These are phyloP conservation scores for Diaperis boleti DNA, from an alignment of 2,888 invertebrate genomes.

Conservation along the genomic window DNA sequence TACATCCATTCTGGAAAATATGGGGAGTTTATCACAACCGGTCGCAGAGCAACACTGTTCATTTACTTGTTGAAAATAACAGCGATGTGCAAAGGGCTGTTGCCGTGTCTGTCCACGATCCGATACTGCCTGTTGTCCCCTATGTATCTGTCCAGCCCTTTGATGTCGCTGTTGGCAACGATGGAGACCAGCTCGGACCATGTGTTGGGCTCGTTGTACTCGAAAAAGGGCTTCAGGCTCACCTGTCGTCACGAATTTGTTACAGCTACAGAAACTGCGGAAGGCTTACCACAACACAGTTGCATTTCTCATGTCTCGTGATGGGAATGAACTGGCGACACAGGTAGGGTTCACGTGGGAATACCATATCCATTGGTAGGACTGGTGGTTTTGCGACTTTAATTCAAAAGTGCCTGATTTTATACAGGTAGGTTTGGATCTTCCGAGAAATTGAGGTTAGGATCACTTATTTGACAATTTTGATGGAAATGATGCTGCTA, in stretches of 20 bases:
- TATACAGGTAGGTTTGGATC: too few species aligned
- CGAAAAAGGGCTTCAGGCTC: neutral
- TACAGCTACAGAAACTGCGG: neutral
- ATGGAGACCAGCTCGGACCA: conserved; percentile 1
- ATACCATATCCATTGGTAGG: too few species aligned
- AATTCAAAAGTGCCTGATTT: too few species aligned
- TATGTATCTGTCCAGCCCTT: neutral
- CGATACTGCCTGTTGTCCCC: neutral
- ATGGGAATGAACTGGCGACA: neutral
- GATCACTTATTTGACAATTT: too few species aligned
- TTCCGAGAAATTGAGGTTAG: too few species aligned
- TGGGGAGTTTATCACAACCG: too few species aligned
- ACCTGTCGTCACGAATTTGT: neutral
- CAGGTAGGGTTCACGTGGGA: neutral
- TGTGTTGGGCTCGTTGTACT: neutral
- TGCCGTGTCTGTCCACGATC: neutral
- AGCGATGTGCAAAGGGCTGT: conserved; percentile 1
- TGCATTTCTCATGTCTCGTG: conserved; percentile 4
- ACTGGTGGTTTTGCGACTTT: too few species aligned
- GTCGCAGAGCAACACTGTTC: neutral
- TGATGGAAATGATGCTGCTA: too few species aligned
- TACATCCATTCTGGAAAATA: conserved; percentile 5
- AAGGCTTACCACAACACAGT: conserved; percentile 3
- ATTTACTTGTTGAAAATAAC: conserved; percentile 3
- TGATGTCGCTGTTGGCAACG: neutral